Percentiles rank a stretch among this genome's conserved stretches.
These are phyloP conservation scores for Hemibagrus guttatus DNA, from an alignment of 2,797 vertebrate species.

Conservation along the genomic window DNA sequence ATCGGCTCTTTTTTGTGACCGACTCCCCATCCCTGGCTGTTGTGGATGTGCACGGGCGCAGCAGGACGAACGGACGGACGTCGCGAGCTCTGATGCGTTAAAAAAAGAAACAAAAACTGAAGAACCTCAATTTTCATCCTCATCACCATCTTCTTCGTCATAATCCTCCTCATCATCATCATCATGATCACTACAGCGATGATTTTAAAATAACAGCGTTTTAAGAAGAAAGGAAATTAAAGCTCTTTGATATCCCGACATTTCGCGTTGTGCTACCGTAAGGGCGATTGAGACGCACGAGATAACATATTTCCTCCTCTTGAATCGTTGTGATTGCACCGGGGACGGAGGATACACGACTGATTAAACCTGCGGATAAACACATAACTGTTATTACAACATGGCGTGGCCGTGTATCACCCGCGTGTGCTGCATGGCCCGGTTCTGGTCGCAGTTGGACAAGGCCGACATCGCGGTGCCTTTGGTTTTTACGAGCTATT, in stretches of 20 bases:
- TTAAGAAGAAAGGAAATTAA: background rate
- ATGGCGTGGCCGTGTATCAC: conserved; percentile 99
- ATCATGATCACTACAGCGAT: background rate
- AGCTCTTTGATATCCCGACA: background rate
- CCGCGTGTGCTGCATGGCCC: conserved; percentile 96
- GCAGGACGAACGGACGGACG: background rate
- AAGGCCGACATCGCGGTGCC: conserved; percentile 96
- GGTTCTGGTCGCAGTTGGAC: conserved; percentile 97
- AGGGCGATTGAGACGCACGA: conserved; percentile 8
- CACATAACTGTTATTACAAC: background rate
- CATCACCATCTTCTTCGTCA: background rate
- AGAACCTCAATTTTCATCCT: background rate
- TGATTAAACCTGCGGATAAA: background rate
- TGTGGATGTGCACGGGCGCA: conserved; percentile 15
- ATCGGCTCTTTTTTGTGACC: background rate
- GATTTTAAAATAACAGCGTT: background rate
- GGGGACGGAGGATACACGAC: background rate
- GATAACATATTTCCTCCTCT: background rate
- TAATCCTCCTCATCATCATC: too few relatives aligned
- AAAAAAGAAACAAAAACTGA: background rate
- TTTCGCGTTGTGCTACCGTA: background rate
- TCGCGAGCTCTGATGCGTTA: conserved; percentile 11
- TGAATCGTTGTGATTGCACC: background rate
- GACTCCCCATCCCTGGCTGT: background rate
- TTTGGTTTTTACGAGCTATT: conserved; percentile 92